Evolutionary conservation across 2,113 vertebrate species (phyloP), one percentile per base, ranked within the genome.

Genomic region (sheep (Ovis aries)): DNA sequence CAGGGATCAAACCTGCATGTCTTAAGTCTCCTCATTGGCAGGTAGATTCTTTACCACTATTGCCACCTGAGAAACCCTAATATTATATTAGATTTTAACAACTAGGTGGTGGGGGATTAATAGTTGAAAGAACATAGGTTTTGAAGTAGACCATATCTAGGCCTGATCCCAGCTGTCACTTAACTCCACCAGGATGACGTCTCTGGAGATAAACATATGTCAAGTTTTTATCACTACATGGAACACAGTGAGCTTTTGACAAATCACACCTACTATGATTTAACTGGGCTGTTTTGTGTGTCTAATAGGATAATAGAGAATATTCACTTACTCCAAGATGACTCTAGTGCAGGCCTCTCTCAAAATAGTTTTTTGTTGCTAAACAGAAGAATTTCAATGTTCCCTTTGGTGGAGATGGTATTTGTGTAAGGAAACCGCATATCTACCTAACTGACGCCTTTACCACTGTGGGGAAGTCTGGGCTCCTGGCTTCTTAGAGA

Each of bases 391-490:
- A 83, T 52, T 88, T 77, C 14, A 57, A 14, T 0, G 0, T 40
- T 84, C 62, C 52, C 33, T 81, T 86, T 84, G 23, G 36, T 13
- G 59, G 57, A 31, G 29, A 60, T 11, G 55, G 40, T 74, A 11
- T 80, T 77, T 59, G 11, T 12, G 4, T 77, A 55, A 86, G 90
- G 96, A 97, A 95, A 71, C 59, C 48, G 12, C 17, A 4, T 15
- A 27, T 74, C 84, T 67, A 43, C 31, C 43, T 31, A 91, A 55
- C 86, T 87, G n/a, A 81, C 15, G 11, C 3, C n/a, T 67, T 57
- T 6, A 96, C 81, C 85, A 17, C 88, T 77, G 45, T 14, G 16
- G 67, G 96, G 92, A 97, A 98, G 95, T 92, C 16, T 43, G n/a
- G 43, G 31, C 11, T 74, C 31, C 17, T 17, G 6, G 21, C 40